These are phyloP conservation scores for Heliconius ethilla DNA, from an alignment of 2,888 invertebrate species.

Conservation along the genomic window DNA sequence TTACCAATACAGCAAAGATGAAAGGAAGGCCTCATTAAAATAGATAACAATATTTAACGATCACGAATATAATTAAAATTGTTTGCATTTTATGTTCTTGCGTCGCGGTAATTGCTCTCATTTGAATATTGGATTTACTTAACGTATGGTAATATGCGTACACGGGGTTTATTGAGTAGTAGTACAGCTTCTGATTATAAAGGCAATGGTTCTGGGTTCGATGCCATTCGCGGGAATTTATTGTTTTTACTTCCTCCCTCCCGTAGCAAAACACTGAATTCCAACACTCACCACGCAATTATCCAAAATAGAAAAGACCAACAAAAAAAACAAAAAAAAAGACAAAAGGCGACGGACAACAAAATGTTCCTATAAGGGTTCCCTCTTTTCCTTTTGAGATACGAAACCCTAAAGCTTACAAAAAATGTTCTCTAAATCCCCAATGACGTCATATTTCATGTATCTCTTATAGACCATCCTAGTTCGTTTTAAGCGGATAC, in stretches of 20 bases:
- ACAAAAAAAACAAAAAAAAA: no score
- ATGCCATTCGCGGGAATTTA: no score
- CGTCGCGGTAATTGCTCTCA: slow-evolving; percentile 22
- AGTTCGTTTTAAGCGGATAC: neutral
- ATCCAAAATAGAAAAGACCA: no score
- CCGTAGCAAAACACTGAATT: no score
- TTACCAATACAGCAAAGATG: neutral
- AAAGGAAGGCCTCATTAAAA: slow-evolving; percentile 19
- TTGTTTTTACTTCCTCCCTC: no score
- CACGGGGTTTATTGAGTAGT: neutral
- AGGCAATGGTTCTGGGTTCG: no score
- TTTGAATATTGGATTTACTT: slow-evolving; percentile 15
- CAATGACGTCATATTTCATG: neutral
- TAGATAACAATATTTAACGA: slow-evolving; percentile 23
- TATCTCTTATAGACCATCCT: neutral
- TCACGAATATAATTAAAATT: slow-evolving; percentile 26
- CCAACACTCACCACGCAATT: no score
- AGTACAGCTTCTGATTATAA: no score
- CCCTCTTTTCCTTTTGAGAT: no score
- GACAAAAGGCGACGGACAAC: no score
- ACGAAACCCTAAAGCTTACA: no score
- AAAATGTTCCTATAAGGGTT: no score
- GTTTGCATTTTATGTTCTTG: slow-evolving; percentile 19
- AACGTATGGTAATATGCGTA: neutral
- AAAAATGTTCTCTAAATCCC: neutral